Evolutionary conservation across 2,888 invertebrate genomes (phyloP).

Genomic region (Xestia c-nigrum): DNA sequence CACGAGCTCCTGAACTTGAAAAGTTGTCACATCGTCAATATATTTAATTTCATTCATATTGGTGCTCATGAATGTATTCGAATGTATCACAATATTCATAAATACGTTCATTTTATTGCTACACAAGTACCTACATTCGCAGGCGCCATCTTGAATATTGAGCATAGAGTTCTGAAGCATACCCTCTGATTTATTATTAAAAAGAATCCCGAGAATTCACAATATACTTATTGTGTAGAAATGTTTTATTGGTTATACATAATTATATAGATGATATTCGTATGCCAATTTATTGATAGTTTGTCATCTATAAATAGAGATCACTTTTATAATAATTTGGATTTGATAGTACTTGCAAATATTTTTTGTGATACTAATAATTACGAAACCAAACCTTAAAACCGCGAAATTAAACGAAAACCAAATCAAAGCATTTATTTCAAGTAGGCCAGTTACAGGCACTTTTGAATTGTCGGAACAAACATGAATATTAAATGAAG

Average conservation of each 20-base stretch:
- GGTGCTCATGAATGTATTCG: neutral
- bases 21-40: neutral
- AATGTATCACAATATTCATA: constrained; percentile 18
- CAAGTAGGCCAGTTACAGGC: no score
- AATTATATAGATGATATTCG: neutral
- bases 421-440: no score
- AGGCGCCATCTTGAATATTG: constrained; percentile 26
- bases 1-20: no score
- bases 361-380: neutral
- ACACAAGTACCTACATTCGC: neutral
- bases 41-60: neutral
- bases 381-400: no score
- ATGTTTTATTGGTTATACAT: neutral
- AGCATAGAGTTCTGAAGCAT: neutral
- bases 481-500: no score
- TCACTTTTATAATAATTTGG: neutral
- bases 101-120: constrained; percentile 11
- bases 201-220: neutral
- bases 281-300: neutral
- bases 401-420: no score
- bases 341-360: neutral
- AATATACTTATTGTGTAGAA: neutral
- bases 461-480: no score
- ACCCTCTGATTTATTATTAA: constrained; percentile 36
- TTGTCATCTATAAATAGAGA: neutral